A percentile compares a stretch with the other conserved stretches of the same genome.
phyloP scores from a whole-genome alignment of 2,888 invertebrate species.

The Gymnosoma rotundatum region DNA sequence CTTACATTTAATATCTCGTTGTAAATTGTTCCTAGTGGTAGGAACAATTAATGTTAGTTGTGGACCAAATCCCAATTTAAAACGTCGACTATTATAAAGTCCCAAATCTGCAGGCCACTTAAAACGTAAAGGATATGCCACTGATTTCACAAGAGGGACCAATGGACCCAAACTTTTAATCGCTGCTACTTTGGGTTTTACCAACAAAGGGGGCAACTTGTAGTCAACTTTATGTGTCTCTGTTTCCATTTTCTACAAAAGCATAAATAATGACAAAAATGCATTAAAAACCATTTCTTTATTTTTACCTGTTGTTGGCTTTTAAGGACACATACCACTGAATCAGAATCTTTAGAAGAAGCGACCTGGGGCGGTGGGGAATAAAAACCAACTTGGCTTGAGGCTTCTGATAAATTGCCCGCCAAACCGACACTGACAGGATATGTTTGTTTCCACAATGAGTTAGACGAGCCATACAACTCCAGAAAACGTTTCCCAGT shows the following conservation, averaged over 20 bases:
- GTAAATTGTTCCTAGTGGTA: slow-evolving; percentile 79
- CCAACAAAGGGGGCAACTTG: slow-evolving; percentile 75
- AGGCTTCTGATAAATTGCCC: slow-evolving; percentile 73
- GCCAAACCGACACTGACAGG: slow-evolving; percentile 45
- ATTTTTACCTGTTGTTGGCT: slow-evolving; percentile 72
- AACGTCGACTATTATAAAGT: slow-evolving; percentile 85
- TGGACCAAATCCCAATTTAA: slow-evolving; percentile 90
- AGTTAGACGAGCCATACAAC: slow-evolving; percentile 71
- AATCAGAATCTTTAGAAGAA: slow-evolving; percentile 73
- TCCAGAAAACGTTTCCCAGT: slow-evolving; percentile 69
- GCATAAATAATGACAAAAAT: no score
- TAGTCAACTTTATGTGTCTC: slow-evolving; percentile 47
- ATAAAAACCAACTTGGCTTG: slow-evolving; percentile 77
- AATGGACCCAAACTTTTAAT: slow-evolving; percentile 81
- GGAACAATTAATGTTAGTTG: slow-evolving; percentile 84
- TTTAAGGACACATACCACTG: slow-evolving; percentile 73
- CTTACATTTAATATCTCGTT: slow-evolving; percentile 72
- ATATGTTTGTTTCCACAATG: slow-evolving; percentile 75
- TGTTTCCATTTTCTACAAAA: slow-evolving; percentile 27
- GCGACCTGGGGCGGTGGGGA: slow-evolving; percentile 70
- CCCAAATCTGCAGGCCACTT: slow-evolving; percentile 84
- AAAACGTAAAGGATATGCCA: slow-evolving; percentile 77
- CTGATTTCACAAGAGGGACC: slow-evolving; percentile 80
- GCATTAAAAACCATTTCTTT: neutral
- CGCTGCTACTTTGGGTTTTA: slow-evolving; percentile 82